A percentile compares a stretch with the other conserved stretches of the same genome.
Evolutionary conservation across 2,113 vertebrate genomes (phyloP).

Genomic region (Saiga tatarica): DNA sequence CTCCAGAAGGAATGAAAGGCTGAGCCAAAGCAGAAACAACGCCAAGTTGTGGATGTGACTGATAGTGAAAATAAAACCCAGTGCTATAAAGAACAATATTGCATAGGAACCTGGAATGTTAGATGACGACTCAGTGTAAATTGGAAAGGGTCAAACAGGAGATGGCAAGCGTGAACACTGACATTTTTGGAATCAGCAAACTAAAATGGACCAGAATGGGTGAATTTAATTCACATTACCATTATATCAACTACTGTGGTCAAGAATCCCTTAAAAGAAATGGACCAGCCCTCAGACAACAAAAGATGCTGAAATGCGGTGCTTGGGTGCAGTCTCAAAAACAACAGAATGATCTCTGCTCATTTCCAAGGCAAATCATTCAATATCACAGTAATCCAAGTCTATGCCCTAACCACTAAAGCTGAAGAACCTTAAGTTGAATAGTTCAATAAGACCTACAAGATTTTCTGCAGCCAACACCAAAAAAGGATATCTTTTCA

Average conservation of each 20-base stretch:
- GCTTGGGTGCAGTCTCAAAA: not conserved
- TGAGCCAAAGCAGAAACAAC: not conserved
- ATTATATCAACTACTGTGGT: not conserved
- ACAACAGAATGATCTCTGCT: not conserved
- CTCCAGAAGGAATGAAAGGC: not conserved
- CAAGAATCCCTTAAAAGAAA: not conserved
- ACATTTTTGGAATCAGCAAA: not conserved
- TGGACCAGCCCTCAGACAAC: not conserved
- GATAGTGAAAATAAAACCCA: not conserved
- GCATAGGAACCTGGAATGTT: not conserved
- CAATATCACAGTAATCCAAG: not conserved
- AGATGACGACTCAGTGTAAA: not conserved
- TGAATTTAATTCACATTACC: not conserved
- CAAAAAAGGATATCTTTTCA: not conserved
- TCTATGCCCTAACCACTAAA: not conserved
- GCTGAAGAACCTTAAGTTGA: not conserved
- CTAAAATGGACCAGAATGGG: not conserved
- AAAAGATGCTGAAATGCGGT: not conserved
- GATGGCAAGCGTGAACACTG: not conserved
- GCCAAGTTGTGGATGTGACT: not conserved
- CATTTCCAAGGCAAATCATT: not conserved
- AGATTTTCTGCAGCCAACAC: not conserved
- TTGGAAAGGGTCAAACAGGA: not conserved
- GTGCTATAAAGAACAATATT: not conserved
- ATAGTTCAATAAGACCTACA: not conserved